A percentile compares a stretch with the other conserved stretches of the same genome.
These are phyloP conservation scores for Halcyon malimbica DNA, from an alignment of 2,113 vertebrate species.

Conservation along the genomic window DNA sequence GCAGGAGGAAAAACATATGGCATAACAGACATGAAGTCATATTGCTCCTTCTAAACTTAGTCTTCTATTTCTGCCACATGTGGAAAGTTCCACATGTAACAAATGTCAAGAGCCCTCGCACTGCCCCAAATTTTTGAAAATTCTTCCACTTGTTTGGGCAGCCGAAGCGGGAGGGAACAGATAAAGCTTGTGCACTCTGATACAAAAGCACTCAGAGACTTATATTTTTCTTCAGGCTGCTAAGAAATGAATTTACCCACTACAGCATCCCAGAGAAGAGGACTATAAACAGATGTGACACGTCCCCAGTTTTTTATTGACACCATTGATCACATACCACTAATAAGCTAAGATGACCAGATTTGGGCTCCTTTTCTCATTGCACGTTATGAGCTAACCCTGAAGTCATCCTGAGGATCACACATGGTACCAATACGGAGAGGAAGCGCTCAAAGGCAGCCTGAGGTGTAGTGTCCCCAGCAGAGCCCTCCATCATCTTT, in stretches of 20 bases:
- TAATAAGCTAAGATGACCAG: neutral
- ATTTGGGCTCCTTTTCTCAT: neutral
- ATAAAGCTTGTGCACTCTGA: neutral
- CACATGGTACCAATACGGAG: neutral
- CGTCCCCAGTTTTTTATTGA: neutral
- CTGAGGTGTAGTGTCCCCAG: neutral
- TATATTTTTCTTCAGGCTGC: neutral
- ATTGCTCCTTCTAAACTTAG: constrained; percentile 50
- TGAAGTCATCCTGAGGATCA: neutral
- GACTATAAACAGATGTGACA: neutral
- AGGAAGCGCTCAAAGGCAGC: no score
- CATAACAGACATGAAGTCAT: constrained; percentile 59
- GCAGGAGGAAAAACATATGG: constrained; percentile 63
- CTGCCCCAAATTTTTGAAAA: neutral
- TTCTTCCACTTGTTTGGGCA: neutral
- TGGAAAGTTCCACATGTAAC: constrained; percentile 29
- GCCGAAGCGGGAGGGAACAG: neutral
- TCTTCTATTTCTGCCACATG: constrained; percentile 42
- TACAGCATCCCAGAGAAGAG: neutral
- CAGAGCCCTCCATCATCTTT: neutral
- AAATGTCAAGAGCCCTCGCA: neutral
- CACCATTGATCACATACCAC: neutral
- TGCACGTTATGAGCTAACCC: neutral
- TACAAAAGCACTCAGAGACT: neutral
- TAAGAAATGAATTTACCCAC: neutral